Evolutionary conservation across 2,888 invertebrate species (phyloP).

Genomic region (Podotricha telesiphe): DNA sequence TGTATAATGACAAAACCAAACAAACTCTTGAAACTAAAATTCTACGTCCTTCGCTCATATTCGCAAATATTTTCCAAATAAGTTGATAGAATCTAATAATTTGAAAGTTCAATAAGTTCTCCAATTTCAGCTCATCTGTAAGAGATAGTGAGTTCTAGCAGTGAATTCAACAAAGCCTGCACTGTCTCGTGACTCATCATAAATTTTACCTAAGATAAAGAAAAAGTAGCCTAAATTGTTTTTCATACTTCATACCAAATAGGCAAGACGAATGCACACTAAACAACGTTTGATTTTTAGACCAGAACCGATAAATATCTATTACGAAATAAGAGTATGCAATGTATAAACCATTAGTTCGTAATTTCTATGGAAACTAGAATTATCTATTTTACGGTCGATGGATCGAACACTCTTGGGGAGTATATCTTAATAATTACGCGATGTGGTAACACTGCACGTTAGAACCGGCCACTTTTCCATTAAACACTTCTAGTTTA

Average conservation of each 20-base stretch:
- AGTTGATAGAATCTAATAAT: neutral
- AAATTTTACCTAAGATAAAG: neutral
- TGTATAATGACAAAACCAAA: conserved; percentile 26
- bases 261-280: neutral
- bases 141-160: too few species aligned
- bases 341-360: conserved; percentile 30
- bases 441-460: conserved; percentile 30
- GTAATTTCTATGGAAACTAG: conserved; percentile 41
- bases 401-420: conserved; percentile 29
- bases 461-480: neutral
- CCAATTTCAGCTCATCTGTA: too few species aligned
- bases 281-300: conserved; percentile 31
- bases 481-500: neutral
- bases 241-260: neutral
- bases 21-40: neutral
- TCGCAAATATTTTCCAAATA: too few species aligned
- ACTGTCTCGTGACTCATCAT: too few species aligned
- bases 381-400: conserved; percentile 42
- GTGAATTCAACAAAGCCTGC: too few species aligned
- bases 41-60: neutral
- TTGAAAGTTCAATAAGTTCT: too few species aligned
- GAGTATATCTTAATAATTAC: conserved; percentile 41
- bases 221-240: neutral
- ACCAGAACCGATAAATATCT: conserved; percentile 42
- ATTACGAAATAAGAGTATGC: conserved; percentile 32